A percentile compares a stretch with the other conserved stretches of the same genome.
phyloP scores from a whole-genome alignment of 2,888 invertebrate species.

The Escarpia spicata region DNA sequence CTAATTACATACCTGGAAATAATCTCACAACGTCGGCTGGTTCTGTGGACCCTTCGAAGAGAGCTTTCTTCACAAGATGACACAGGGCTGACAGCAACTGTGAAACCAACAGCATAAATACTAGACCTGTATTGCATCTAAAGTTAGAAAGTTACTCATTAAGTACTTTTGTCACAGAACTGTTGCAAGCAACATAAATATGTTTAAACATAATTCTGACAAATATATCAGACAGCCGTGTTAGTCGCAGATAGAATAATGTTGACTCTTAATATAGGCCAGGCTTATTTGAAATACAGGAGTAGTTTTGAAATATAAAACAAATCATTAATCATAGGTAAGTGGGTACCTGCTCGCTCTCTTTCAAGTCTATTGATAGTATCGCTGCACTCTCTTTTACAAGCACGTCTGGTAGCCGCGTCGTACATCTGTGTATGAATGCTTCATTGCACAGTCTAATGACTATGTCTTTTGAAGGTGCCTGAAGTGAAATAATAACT shows the following conservation, averaged over 20 bases:
- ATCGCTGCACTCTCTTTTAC: constrained; percentile 37
- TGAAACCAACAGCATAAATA: constrained; percentile 32
- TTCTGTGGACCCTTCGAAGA: constrained; percentile 54
- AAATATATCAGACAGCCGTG: no score
- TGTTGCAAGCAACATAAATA: no score
- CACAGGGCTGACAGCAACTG: constrained; percentile 51
- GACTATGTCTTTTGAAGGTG: constrained; percentile 57
- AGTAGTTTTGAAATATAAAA: background rate
- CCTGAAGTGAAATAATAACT: constrained; percentile 43
- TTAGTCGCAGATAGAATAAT: no score
- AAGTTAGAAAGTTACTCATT: background rate
- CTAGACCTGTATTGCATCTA: background rate
- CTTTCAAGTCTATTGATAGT: constrained; percentile 29
- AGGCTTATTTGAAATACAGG: background rate
- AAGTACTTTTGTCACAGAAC: no score
- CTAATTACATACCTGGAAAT: constrained; percentile 51
- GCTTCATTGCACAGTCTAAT: constrained; percentile 54
- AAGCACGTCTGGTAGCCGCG: constrained; percentile 42
- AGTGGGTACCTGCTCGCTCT: constrained; percentile 33
- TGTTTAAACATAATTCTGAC: no score
- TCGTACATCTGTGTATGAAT: constrained; percentile 45
- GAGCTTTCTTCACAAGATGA: constrained; percentile 51
- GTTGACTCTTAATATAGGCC: no score
- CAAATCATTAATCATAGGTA: background rate
- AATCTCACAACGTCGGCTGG: constrained; percentile 49